A percentile compares a stretch with the other conserved stretches of the same genome.
These are phyloP conservation scores for Xenopus petersii DNA, from an alignment of 2,797 vertebrate genomes.

Conservation along the genomic window DNA sequence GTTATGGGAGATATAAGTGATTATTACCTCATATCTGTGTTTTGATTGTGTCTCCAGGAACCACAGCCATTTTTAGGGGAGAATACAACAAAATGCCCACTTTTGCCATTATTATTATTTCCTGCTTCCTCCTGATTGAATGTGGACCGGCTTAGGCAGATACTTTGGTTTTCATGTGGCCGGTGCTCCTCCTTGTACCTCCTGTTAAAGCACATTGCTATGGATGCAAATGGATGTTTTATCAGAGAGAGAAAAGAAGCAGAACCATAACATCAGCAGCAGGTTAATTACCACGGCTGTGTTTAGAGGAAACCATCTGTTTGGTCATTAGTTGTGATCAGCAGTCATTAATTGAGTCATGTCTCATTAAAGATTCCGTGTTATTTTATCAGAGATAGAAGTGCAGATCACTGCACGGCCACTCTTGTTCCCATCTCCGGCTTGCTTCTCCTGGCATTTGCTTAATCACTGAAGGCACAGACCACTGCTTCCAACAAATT, in stretches of 20 bases:
- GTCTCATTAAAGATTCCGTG: slow-evolving; percentile 64
- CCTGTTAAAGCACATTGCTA: too few relatives aligned
- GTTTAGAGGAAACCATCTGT: slow-evolving; percentile 72
- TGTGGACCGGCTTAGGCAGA: too few relatives aligned
- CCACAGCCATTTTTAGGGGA: too few relatives aligned
- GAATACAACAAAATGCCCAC: too few relatives aligned
- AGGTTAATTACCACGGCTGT: slow-evolving; percentile 57
- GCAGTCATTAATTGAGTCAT: slow-evolving; percentile 71
- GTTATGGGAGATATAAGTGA: too few relatives aligned
- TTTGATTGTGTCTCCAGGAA: too few relatives aligned
- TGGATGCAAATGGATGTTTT: background rate
- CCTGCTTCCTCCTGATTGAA: too few relatives aligned
- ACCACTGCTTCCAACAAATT: background rate
- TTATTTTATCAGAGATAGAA: slow-evolving; percentile 45
- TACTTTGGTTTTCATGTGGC: too few relatives aligned
- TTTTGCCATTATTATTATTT: too few relatives aligned
- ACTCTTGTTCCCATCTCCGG: slow-evolving; percentile 12
- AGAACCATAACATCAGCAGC: slow-evolving; percentile 44
- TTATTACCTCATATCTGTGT: too few relatives aligned
- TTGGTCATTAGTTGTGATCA: slow-evolving; percentile 74
- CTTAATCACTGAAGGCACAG: background rate
- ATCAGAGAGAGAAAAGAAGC: slow-evolving; percentile 22
- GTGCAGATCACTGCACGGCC: slow-evolving; percentile 19
- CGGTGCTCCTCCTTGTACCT: too few relatives aligned
- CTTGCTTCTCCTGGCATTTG: slow-evolving; percentile 19